Base-by-base conservation (phyloP, 2,797 vertebrate genomes). In the Malacoraja senta region DNA sequence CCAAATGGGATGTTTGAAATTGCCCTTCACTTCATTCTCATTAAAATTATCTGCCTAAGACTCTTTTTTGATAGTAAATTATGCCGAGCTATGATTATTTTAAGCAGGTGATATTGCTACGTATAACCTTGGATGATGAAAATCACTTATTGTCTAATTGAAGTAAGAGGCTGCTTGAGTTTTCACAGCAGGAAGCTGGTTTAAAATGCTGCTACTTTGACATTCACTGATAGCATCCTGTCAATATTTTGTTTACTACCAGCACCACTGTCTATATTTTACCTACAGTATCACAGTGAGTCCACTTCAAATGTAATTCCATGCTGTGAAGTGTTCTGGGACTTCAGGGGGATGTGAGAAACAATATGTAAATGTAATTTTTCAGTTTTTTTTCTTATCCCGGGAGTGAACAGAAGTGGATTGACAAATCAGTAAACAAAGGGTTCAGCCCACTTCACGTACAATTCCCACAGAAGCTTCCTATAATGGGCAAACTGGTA, bases 1-100 rank as follows among this genome's bases (percentile, higher is more conserved):
- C 61, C 63, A 88, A 88, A 88, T 88, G 63, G n/a, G n/a, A n/a
- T 65, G 10, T 35, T 65, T 88, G 84, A 68, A 88, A 88, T 88
- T 88, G 84, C 61, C 8, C 61, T 32, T 88, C 61, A 21, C 61
- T 21, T 68, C 63, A 88, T 88, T 88, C 63, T 63, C 84, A 68
- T 68, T 88, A 68, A 68, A 88, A 68, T 68, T 68, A 88, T 35
- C n/a, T 19, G 61, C 61, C 61, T 88, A 65, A 86, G 61, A 32
- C 84, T 88, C 61, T 8, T 68, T 32, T 21, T 32, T 68, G n/a
- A 32, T 65, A 68, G 84, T 32, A 68, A 68, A 88, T 88, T 32
- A 38, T 68, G 61, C 63, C 84, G 21, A 21, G 65, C 15, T 68
- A 88, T 88, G 84, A 88, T 65, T 35, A 32, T 3, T 88, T 86